These are phyloP conservation scores for Hycleus cichorii DNA, from an alignment of 1,140 invertebrate species.

Conservation along the genomic window DNA sequence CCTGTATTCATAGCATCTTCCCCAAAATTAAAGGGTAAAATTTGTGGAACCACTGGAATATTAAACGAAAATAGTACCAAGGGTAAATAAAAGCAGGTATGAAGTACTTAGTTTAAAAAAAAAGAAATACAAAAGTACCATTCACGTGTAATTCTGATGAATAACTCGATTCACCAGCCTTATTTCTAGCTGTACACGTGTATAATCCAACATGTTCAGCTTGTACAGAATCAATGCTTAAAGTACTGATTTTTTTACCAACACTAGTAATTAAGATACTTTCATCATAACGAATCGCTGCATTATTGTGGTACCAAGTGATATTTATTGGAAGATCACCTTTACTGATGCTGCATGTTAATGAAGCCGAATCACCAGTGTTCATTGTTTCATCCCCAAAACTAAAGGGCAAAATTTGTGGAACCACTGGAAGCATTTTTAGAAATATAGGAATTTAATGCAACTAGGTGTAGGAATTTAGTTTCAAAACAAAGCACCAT, in stretches of 20 bases:
- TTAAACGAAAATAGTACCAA: background rate
- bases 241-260: slow-evolving; percentile 36
- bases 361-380: slow-evolving; percentile 45
- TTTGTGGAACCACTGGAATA: slow-evolving; percentile 42
- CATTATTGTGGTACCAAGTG: slow-evolving; percentile 53
- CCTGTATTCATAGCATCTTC: slow-evolving; percentile 45
- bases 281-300: slow-evolving; percentile 30
- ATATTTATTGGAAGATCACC: slow-evolving; percentile 62
- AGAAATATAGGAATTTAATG: background rate
- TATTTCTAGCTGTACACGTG: slow-evolving; percentile 59
- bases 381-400: slow-evolving; percentile 51
- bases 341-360: slow-evolving; percentile 52
- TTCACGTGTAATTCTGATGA: slow-evolving; percentile 27
- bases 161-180: slow-evolving; percentile 49
- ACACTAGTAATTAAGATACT: slow-evolving; percentile 35
- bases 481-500: background rate
- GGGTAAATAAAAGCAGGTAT: background rate
- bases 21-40: slow-evolving; percentile 42
- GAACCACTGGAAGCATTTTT: slow-evolving; percentile 45
- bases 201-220: slow-evolving; percentile 58
- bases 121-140: slow-evolving; percentile 17
- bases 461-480: background rate
- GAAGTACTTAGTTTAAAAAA: slow-evolving; percentile 10
- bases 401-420: slow-evolving; percentile 53
- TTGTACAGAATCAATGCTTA: slow-evolving; percentile 66